These are phyloP conservation scores for Dicrurus megarhynchus DNA, from an alignment of 2,113 vertebrate genomes.

Conservation along the genomic window DNA sequence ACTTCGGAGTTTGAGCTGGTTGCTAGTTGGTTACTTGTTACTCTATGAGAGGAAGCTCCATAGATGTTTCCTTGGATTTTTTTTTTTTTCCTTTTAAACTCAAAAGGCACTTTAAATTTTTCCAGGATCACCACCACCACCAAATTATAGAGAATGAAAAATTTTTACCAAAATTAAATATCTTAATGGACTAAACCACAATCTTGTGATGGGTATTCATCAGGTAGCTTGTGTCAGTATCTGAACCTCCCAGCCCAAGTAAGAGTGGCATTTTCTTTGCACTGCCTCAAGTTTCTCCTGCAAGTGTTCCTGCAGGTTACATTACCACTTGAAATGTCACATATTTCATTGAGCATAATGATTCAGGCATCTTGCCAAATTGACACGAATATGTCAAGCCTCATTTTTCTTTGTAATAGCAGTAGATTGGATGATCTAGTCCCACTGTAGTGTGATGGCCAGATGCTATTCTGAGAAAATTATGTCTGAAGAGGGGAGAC, in stretches of 20 bases:
- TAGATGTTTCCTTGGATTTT: background rate
- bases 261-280: background rate
- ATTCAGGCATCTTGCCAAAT: conserved; percentile 48
- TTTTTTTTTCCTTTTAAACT: background rate
- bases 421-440: conserved; percentile 26
- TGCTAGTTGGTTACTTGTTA: background rate
- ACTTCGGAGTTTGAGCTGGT: background rate
- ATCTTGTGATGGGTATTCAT: background rate
- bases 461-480: conserved; percentile 32
- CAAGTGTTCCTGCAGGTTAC: background rate
- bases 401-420: conserved; percentile 50
- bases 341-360: conserved; percentile 31
- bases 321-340: conserved; percentile 10
- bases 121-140: background rate
- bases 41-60: background rate
- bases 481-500: background rate
- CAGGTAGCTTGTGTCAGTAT: background rate
- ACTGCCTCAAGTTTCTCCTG: background rate
- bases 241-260: background rate
- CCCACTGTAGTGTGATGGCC: background rate
- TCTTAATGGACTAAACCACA: background rate
- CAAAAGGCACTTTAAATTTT: background rate
- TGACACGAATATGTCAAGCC: conserved; percentile 36
- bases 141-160: background rate
- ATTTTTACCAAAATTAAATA: background rate